These are phyloP conservation scores for Lathronympha strigana DNA, from an alignment of 2,888 invertebrate species.

Conservation along the genomic window DNA sequence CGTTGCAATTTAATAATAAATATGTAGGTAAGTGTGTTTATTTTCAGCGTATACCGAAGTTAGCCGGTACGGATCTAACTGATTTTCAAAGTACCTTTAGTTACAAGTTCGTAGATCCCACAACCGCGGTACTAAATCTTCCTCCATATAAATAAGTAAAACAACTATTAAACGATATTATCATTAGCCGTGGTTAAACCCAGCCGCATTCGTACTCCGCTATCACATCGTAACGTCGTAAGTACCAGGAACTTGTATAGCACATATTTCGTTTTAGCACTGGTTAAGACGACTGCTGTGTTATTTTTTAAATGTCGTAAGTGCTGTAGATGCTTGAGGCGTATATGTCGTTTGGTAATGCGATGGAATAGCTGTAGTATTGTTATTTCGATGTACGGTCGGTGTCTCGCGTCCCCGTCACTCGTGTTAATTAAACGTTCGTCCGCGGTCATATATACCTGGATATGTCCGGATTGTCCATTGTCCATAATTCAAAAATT, in stretches of 20 bases:
- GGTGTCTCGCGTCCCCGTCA: constrained; percentile 69
- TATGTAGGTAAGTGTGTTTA: too few species aligned
- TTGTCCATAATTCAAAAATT: too few species aligned
- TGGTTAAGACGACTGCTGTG: background rate
- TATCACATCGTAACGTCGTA: background rate
- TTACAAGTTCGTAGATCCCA: background rate
- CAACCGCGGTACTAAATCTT: background rate
- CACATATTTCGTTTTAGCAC: background rate
- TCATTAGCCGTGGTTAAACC: constrained; percentile 52
- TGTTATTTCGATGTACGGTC: constrained; percentile 53
- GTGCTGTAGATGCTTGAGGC: background rate
- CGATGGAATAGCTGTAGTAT: constrained; percentile 43
- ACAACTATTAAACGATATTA: constrained; percentile 25
- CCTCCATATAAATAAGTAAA: background rate
- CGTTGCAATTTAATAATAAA: background rate
- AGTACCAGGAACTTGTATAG: background rate
- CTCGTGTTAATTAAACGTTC: constrained; percentile 82
- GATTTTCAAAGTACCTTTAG: background rate
- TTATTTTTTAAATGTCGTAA: background rate
- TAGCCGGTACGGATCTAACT: background rate
- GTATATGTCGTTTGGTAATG: background rate
- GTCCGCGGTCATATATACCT: constrained; percentile 51
- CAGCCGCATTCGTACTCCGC: constrained; percentile 55
- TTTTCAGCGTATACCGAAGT: too few species aligned
- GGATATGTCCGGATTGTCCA: constrained; percentile 59